These are phyloP conservation scores for Eupristina koningsbergeri DNA, from an alignment of 1,140 invertebrate species.

Conservation along the genomic window DNA sequence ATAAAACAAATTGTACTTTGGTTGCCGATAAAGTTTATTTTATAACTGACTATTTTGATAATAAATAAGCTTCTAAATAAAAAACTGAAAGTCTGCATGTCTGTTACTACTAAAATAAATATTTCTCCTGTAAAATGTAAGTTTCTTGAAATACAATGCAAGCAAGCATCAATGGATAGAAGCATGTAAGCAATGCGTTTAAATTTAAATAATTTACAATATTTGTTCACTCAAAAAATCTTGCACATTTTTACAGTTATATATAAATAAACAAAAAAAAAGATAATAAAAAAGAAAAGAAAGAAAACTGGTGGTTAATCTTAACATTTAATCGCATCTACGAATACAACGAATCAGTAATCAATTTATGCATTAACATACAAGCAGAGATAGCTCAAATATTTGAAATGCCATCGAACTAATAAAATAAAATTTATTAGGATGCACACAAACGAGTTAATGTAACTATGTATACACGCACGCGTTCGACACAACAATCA, in stretches of 20 bases:
- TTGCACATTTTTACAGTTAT: constrained; percentile 7
- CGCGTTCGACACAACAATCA: not conserved
- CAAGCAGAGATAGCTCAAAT: not conserved
- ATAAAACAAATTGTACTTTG: not conserved
- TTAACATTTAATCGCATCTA: constrained; percentile 5
- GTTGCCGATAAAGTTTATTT: not conserved
- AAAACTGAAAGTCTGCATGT: constrained; percentile 31
- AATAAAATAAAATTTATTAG: constrained; percentile 38
- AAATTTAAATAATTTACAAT: not conserved
- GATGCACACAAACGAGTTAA: not conserved
- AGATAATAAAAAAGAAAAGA: no score
- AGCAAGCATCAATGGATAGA: not conserved
- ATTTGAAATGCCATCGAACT: constrained; percentile 19
- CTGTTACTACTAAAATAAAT: constrained; percentile 10
- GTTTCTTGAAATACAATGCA: not conserved
- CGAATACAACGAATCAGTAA: not conserved
- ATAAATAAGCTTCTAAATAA: not conserved
- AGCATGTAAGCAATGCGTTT: not conserved
- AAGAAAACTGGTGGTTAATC: not conserved
- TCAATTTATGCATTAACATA: not conserved
- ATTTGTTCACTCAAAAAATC: not conserved
- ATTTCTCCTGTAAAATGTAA: not conserved
- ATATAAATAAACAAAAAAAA: no score
- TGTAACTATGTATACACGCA: not conserved
- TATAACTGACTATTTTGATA: not conserved